These are phyloP conservation scores for Allophyes oxyacanthae DNA, from an alignment of 2,888 invertebrate species.

Conservation along the genomic window DNA sequence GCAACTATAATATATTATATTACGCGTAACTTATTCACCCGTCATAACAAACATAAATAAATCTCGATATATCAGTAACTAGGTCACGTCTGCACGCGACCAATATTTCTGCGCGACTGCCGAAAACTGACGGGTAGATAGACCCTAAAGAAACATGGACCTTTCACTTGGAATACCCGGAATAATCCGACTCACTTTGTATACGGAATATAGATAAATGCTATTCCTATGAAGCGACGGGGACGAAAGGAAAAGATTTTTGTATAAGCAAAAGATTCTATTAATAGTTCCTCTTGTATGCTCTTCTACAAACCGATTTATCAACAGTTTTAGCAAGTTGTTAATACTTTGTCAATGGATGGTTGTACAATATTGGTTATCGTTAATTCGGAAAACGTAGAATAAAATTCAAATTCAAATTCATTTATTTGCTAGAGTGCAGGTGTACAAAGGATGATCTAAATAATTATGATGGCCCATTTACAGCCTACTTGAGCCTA, in stretches of 20 bases:
- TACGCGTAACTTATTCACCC: slow-evolving; percentile 14
- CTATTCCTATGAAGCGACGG: slow-evolving; percentile 32
- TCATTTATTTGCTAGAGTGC: no score
- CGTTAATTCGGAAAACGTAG: no score
- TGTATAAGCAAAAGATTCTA: not conserved
- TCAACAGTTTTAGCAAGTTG: no score
- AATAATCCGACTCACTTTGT: slow-evolving; percentile 28
- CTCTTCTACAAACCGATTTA: no score
- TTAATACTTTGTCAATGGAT: no score
- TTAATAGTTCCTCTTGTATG: no score
- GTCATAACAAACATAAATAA: slow-evolving; percentile 32
- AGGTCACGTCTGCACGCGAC: slow-evolving; percentile 42
- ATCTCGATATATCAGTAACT: slow-evolving; percentile 28
- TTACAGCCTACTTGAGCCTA: no score
- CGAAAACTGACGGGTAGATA: slow-evolving; percentile 28
- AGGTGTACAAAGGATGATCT: no score
- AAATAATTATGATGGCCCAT: no score
- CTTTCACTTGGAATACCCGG: slow-evolving; percentile 47
- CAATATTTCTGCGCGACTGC: slow-evolving; percentile 33
- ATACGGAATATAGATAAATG: slow-evolving; percentile 31
- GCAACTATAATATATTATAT: not conserved
- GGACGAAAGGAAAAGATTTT: slow-evolving; percentile 9
- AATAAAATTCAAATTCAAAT: no score
- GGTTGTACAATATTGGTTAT: no score
- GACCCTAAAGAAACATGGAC: slow-evolving; percentile 35